Percentiles rank a stretch among this genome's conserved stretches.
phyloP scores from a whole-genome alignment of 2,113 vertebrate genomes.

The Esox niger region DNA sequence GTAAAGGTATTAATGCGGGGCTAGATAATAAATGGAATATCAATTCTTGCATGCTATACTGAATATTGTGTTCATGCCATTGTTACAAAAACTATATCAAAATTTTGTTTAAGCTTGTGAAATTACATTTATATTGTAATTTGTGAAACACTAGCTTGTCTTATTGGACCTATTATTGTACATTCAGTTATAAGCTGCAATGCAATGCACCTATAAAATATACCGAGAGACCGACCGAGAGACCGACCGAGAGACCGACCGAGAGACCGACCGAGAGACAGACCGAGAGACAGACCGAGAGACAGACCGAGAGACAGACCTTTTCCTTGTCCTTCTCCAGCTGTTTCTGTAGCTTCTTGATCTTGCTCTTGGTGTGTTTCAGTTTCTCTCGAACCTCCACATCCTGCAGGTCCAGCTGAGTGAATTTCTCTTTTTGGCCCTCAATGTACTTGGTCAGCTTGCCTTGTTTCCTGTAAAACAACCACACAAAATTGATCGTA shows the following conservation, averaged over 20 bases:
- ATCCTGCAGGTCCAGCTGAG: slow-evolving; percentile 90
- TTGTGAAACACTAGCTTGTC: no score
- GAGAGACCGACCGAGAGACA: slow-evolving; percentile 1
- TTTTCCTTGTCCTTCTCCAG: slow-evolving; percentile 93
- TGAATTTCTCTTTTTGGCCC: slow-evolving; percentile 89
- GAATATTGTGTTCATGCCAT: no score
- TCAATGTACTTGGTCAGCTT: slow-evolving; percentile 86
- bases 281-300: neutral
- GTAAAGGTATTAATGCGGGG: no score
- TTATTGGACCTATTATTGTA: no score
- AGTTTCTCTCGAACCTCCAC: slow-evolving; percentile 92
- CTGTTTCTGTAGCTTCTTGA: slow-evolving; percentile 89
- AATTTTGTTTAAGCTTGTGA: no score
- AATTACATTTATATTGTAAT: no score
- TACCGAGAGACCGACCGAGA: slow-evolving; percentile 7
- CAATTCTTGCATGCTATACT: no score
- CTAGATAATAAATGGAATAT: no score
- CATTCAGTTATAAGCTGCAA: no score
- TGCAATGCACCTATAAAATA: no score
- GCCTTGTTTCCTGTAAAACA: slow-evolving; percentile 76
- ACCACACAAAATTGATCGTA: no score
- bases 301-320: slow-evolving; percentile 67
- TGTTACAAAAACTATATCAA: no score
- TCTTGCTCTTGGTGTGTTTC: slow-evolving; percentile 87
- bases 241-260: neutral